Evolutionary conservation across 2,797 vertebrate species (phyloP).

Genomic region (Pseudochaenichthys georgianus): DNA sequence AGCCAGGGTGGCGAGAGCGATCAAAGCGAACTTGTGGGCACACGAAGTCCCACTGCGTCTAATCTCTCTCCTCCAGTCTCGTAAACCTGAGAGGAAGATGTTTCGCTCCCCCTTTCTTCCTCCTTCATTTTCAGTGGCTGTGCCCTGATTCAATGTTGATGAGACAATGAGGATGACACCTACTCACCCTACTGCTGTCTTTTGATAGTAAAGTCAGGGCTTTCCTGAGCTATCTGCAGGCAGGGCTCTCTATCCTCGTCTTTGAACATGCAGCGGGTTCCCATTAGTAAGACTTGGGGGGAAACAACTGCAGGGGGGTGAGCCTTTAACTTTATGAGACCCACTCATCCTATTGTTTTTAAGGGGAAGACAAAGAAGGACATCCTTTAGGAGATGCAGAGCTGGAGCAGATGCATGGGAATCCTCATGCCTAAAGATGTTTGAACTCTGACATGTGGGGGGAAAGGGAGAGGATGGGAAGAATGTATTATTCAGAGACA

Average conservation of each 20-base stretch:
- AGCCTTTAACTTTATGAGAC: conserved; percentile 59
- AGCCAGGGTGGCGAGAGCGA: conserved; percentile 40
- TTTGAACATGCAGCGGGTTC: conserved; percentile 80
- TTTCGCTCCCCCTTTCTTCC: conserved; percentile 44
- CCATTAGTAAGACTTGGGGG: conserved; percentile 67
- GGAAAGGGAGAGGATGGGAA: conserved; percentile 26
- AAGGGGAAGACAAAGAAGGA: conserved; percentile 50
- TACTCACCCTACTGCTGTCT: conserved; percentile 52
- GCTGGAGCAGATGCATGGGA: conserved; percentile 67
- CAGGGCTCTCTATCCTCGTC: conserved; percentile 52
- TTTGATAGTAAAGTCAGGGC: conserved; percentile 77
- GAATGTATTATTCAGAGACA: conserved; percentile 31
- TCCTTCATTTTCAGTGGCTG: conserved; percentile 52
- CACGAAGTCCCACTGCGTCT: conserved; percentile 24
- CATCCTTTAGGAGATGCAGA: conserved; percentile 51
- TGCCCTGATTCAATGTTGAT: conserved; percentile 63
- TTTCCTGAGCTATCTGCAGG: conserved; percentile 73
- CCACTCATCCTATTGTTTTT: conserved; percentile 67
- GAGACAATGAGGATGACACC: conserved; percentile 67
- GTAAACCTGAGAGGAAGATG: conserved; percentile 54
- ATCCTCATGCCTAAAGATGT: conserved; percentile 52
- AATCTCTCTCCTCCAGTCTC: conserved; percentile 25
- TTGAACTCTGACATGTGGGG: conserved; percentile 56
- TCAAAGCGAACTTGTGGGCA: conserved; percentile 56
- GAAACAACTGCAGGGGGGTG: conserved; percentile 32